Evolutionary conservation across 2,888 invertebrate genomes (phyloP).

Genomic region (Rambutsinella grinnellia): DNA sequence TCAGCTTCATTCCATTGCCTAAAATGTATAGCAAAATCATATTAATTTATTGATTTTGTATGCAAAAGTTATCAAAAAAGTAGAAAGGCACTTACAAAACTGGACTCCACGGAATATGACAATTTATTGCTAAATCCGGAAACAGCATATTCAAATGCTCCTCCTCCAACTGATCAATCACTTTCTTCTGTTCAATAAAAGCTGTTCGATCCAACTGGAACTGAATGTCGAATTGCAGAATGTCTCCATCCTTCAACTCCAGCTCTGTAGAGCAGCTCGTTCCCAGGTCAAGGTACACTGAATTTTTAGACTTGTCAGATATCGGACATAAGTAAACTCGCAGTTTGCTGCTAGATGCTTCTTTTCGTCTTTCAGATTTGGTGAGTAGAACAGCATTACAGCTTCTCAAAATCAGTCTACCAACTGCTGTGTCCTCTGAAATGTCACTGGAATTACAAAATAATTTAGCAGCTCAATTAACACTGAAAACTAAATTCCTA

Average conservation of each 20-base stretch:
- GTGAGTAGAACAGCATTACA: constrained; percentile 79
- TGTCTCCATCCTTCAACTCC: constrained; percentile 73
- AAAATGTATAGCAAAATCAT: background rate
- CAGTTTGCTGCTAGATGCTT: constrained; percentile 39
- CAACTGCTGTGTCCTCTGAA: constrained; percentile 86
- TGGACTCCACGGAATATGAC: constrained; percentile 79
- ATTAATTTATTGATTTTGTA: too few species aligned
- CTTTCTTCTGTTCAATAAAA: constrained; percentile 87
- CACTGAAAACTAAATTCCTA: constrained; percentile 3
- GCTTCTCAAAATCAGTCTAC: constrained; percentile 82
- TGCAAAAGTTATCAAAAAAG: constrained; percentile 3
- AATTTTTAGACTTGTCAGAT: constrained; percentile 84
- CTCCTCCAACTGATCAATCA: constrained; percentile 81
- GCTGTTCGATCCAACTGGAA: constrained; percentile 85
- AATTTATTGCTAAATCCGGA: constrained; percentile 76
- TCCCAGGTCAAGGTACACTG: constrained; percentile 81
- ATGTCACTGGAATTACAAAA: constrained; percentile 75
- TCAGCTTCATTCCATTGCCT: constrained; percentile 78
- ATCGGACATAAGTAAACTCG: constrained; percentile 81
- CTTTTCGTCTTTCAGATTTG: constrained; percentile 61
- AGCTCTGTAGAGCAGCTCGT: constrained; percentile 77
- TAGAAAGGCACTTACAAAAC: constrained; percentile 69
- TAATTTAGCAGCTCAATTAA: too few species aligned
- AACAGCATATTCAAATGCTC: constrained; percentile 76
- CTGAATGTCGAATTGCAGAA: constrained; percentile 77